Evolutionary conservation across 2,888 invertebrate genomes (phyloP).

Genomic region (Yponomeuta plumbellus): DNA sequence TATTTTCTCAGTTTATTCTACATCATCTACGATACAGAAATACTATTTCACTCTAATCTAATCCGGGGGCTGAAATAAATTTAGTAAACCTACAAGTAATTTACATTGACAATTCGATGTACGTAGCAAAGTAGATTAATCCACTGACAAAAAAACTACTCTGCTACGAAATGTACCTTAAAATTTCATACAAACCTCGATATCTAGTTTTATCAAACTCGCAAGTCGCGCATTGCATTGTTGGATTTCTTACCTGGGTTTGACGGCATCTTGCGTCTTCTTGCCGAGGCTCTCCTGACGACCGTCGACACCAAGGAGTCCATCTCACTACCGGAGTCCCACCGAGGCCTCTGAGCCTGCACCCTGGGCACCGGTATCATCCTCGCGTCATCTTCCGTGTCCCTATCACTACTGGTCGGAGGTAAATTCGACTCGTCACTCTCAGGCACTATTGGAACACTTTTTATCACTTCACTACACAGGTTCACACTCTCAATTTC

Average conservation of each 20-base stretch:
- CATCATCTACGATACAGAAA: no score
- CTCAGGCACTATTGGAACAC: constrained; percentile 45
- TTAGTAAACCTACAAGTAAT: no score
- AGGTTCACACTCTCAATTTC: constrained; percentile 54
- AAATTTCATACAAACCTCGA: no score
- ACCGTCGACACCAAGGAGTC: constrained; percentile 79
- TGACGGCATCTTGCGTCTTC: constrained; percentile 72
- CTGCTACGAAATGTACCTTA: no score
- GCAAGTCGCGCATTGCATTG: no score
- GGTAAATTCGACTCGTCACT: constrained; percentile 70
- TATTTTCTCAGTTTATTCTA: no score
- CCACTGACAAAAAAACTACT: no score
- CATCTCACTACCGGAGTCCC: constrained; percentile 73
- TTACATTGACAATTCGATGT: no score
- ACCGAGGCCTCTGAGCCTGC: constrained; percentile 48
- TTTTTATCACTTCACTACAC: constrained; percentile 47
- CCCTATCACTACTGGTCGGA: constrained; percentile 69
- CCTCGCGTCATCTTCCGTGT: constrained; percentile 67
- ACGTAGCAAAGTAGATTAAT: no score
- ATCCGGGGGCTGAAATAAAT: no score
- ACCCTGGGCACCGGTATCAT: constrained; percentile 43
- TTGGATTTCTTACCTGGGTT: constrained; percentile 52
- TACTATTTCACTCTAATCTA: no score
- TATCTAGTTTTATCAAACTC: no score
- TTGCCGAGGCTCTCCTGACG: constrained; percentile 79